Conservation (phyloP, 2,113 vertebrate genomes). For the Vireo altiloquus region DNA sequence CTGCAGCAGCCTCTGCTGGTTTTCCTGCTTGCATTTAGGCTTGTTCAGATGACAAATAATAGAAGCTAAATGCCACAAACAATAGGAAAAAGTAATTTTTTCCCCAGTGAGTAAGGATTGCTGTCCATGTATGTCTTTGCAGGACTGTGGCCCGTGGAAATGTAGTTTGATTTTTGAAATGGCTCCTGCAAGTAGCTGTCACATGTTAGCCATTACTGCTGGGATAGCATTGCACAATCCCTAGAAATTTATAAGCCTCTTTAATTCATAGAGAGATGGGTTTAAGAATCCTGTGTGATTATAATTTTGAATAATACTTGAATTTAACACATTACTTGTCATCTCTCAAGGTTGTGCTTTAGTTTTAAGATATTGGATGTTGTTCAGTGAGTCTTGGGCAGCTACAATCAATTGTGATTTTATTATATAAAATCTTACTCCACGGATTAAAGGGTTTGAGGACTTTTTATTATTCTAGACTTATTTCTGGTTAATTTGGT, state of each 20-base stretch:
- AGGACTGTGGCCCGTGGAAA: neutral
- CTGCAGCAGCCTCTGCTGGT: neutral
- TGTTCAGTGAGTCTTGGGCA: neutral
- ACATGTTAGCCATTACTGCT: neutral
- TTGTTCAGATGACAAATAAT: neutral
- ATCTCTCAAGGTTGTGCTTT: neutral
- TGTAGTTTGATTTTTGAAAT: conserved; percentile 12
- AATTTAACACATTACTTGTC: neutral
- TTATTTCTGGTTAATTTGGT: neutral
- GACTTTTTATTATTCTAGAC: neutral
- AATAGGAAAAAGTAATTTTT: neutral
- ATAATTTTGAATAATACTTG: neutral
- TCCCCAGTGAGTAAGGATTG: neutral
- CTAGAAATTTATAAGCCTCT: conserved; percentile 24
- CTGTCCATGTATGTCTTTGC: neutral
- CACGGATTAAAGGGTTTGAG: neutral
- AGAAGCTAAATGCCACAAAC: neutral
- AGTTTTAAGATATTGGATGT: neutral
- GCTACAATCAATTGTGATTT: neutral
- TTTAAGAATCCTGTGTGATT: neutral
- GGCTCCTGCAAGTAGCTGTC: neutral
- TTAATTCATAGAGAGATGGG: conserved; percentile 13
- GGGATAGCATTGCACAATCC: neutral
- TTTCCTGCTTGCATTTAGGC: neutral
- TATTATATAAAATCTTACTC: neutral